Evolutionary conservation across 2,113 vertebrate species (phyloP).

Genomic region (Phainopepla nitens): DNA sequence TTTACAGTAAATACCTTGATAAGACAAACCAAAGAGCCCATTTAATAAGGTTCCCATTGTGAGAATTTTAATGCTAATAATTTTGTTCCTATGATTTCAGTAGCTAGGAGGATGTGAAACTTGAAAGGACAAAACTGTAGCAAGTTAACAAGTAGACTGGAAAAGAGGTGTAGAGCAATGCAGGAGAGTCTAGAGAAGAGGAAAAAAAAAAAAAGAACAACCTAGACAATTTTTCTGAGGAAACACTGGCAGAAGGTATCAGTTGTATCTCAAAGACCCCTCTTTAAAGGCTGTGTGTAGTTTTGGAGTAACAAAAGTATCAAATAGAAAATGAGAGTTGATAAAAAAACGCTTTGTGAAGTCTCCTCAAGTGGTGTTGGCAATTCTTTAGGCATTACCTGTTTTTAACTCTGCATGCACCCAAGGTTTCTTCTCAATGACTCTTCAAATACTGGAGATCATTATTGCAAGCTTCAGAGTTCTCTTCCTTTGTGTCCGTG

Average conservation of each 20-base stretch:
- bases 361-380: no score
- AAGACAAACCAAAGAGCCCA: neutral
- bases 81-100: slow-evolving; percentile 21
- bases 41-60: neutral
- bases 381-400: neutral
- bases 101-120: slow-evolving; percentile 34
- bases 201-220: neutral
- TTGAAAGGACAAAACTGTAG: slow-evolving; percentile 32
- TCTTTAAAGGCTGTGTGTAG: neutral
- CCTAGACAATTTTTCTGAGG: slow-evolving; percentile 28
- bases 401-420: rapidly evolving
- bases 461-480: neutral
- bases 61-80: neutral
- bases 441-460: neutral
- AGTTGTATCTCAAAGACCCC: neutral
- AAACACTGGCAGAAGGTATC: slow-evolving; percentile 26
- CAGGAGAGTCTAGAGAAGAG: slow-evolving; percentile 27
- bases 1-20: neutral
- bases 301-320: neutral
- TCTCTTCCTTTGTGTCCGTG: neutral
- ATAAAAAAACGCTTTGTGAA: neutral
- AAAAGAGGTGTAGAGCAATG: slow-evolving; percentile 16
- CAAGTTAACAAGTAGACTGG: slow-evolving; percentile 19
- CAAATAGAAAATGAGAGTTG: neutral
- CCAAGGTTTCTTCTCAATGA: neutral